Conservation (phyloP, 2,888 invertebrate species). For the Trichopria drosophilae region DNA sequence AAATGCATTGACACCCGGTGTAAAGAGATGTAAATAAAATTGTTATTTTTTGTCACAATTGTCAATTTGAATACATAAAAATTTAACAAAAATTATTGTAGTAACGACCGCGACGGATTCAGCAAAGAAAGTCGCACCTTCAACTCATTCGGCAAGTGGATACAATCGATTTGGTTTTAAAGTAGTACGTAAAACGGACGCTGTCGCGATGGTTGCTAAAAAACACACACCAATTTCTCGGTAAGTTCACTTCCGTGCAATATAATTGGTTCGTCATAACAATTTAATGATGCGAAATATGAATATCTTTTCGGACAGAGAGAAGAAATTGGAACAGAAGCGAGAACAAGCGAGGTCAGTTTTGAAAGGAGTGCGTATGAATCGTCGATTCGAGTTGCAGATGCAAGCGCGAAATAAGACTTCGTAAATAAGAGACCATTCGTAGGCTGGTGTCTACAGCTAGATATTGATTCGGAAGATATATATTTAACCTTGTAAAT, state of each 20-base stretch:
- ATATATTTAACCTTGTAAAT: constrained; percentile 29
- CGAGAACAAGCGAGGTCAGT: constrained; percentile 59
- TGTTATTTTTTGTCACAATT: neutral
- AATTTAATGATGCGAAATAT: too few relatives aligned
- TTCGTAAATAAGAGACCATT: constrained; percentile 16
- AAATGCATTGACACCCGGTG: constrained; percentile 26
- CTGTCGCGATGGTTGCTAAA: constrained; percentile 36
- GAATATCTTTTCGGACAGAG: too few relatives aligned
- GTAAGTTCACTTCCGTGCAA: too few relatives aligned
- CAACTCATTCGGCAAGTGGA: constrained; percentile 23
- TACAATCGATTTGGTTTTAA: constrained; percentile 63
- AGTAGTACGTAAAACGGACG: constrained; percentile 55
- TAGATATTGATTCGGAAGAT: too few relatives aligned
- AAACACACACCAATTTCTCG: constrained; percentile 27
- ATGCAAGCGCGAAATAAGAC: constrained; percentile 65
- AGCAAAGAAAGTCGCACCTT: constrained; percentile 1
- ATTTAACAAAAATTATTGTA: constrained; percentile 16
- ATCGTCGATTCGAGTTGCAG: constrained; percentile 72
- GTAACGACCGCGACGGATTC: constrained; percentile 2
- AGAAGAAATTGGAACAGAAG: constrained; percentile 55
- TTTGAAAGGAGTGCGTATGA: constrained; percentile 71
- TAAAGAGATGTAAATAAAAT: constrained; percentile 10
- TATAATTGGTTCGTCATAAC: constrained; percentile 14
- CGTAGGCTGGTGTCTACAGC: constrained; percentile 9
- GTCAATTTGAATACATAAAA: neutral